Evolutionary conservation across 1,140 invertebrate genomes (phyloP).

Genomic region (Euura saliciscinereae): DNA sequence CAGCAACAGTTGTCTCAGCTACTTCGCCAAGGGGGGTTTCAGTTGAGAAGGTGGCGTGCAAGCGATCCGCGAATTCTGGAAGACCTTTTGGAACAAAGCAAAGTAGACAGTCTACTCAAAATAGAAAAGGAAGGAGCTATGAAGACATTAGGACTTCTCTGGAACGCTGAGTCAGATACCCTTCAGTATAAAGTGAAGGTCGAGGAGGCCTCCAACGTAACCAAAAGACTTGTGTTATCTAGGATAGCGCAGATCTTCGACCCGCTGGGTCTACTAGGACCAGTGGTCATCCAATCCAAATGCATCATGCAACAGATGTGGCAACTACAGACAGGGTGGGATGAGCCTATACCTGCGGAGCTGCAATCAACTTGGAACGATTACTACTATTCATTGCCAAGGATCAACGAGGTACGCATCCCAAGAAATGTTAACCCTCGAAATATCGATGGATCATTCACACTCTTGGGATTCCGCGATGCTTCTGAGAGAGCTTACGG

Average conservation of each 20-base stretch:
- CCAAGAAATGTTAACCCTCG: too few relatives aligned
- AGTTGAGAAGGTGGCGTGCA: constrained; percentile 41
- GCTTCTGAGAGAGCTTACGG: constrained; percentile 32
- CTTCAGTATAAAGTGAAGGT: too few relatives aligned
- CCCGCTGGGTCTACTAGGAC: constrained; percentile 41
- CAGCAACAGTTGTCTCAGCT: constrained; percentile 32
- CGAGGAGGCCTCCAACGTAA: background rate
- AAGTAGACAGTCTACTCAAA: too few relatives aligned
- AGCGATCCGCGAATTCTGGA: constrained; percentile 30
- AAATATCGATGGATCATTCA: constrained; percentile 25
- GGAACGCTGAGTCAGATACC: too few relatives aligned
- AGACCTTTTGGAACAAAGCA: too few relatives aligned
- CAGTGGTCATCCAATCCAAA: constrained; percentile 41
- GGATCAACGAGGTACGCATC: too few relatives aligned
- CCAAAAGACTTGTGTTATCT: constrained; percentile 39
- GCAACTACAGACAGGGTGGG: constrained; percentile 39
- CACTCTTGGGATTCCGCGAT: constrained; percentile 32
- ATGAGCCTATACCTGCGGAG: constrained; percentile 30
- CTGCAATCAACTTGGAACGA: constrained; percentile 20
- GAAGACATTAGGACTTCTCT: too few relatives aligned
- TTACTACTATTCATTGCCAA: too few relatives aligned
- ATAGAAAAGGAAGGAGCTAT: too few relatives aligned
- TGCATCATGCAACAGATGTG: constrained; percentile 45
- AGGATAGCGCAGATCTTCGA: constrained; percentile 43
- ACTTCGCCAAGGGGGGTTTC: constrained; percentile 31